Evolutionary conservation across 2,888 invertebrate species (phyloP).

Genomic region (Spicauda simplicius): DNA sequence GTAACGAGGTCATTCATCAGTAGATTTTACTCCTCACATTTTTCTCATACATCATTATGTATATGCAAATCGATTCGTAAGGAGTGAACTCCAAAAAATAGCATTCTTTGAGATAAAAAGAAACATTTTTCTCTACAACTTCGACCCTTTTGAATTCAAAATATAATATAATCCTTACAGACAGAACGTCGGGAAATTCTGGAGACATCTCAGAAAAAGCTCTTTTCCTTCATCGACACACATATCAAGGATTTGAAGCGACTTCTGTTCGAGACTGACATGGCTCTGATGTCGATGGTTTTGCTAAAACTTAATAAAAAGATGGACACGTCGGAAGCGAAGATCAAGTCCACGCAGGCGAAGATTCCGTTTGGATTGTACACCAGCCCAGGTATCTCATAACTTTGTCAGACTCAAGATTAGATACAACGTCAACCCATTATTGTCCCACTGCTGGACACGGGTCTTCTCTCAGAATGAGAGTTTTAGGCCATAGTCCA

Average conservation of each 20-base stretch:
- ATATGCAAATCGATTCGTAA: too few species aligned
- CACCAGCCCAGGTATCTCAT: constrained; percentile 67
- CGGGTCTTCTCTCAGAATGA: too few species aligned
- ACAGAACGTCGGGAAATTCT: constrained; percentile 69
- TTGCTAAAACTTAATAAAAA: constrained; percentile 75
- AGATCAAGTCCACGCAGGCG: constrained; percentile 73
- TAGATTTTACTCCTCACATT: too few species aligned
- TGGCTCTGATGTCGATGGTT: constrained; percentile 78
- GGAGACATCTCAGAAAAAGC: constrained; percentile 59
- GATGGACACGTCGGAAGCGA: constrained; percentile 77
- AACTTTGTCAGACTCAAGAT: not conserved
- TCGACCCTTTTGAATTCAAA: too few species aligned
- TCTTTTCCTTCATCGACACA: constrained; percentile 65
- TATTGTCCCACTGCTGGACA: too few species aligned
- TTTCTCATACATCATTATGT: too few species aligned
- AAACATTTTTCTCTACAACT: too few species aligned
- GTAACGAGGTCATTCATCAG: too few species aligned
- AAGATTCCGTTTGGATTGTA: constrained; percentile 79
- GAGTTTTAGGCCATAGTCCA: too few species aligned
- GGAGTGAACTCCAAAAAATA: too few species aligned
- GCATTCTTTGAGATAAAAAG: too few species aligned
- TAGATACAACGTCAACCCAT: too few species aligned
- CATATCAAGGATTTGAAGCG: constrained; percentile 76
- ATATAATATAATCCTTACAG: constrained; percentile 52
- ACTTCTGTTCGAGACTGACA: constrained; percentile 72